Base-by-base conservation (phyloP, 2,888 invertebrate genomes). In the Tethea ocularis region DNA sequence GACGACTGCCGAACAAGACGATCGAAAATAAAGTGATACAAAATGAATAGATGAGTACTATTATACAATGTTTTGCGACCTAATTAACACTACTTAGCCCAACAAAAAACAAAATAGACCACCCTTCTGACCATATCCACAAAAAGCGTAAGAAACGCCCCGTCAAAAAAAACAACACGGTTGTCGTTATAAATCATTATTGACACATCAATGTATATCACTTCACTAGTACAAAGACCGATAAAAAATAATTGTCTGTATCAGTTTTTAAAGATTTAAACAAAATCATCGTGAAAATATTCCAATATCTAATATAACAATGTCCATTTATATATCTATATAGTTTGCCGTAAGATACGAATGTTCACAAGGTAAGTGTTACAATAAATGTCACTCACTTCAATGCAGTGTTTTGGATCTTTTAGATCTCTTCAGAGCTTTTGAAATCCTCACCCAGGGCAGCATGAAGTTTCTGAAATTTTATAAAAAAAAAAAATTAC, bases 381-480 rank as follows among this genome's bases (percentile, higher is more conserved):
- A 46, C 46, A 46, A 7, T 46, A 10, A 2, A 1, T 46, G 8
- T 20, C 20, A 20, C 17, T 46, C 17, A 46, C 46, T 10, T 46
- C 46, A 46, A 10, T 87, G 89, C 51, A 88, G 75, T 54, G 91
- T 91, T 69, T 89, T 91, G 13, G 89, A 87, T 62, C 91, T 72
- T 75, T 91, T 91, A 11, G 88, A 82, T 66, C 88, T 80, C 71
- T 91, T 92, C 70, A 84, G 69, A 8, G 90, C 84, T 65, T 88
- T 89, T 0, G 91, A 87, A 20, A 77, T 84, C 64, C 85, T 75
- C 65, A 91, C 86, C 92, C 92, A 92, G 0, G 92, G 89, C 46
- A 89, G 77, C 72, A 83, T 75, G 67, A 91, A 91, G 68, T 84
- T 78, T 52, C 91, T 91, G 86, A 2, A 88, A 88, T 36, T 24